Evolutionary conservation across 2,113 vertebrate species (phyloP).

Genomic region (Mellivora capensis): DNA sequence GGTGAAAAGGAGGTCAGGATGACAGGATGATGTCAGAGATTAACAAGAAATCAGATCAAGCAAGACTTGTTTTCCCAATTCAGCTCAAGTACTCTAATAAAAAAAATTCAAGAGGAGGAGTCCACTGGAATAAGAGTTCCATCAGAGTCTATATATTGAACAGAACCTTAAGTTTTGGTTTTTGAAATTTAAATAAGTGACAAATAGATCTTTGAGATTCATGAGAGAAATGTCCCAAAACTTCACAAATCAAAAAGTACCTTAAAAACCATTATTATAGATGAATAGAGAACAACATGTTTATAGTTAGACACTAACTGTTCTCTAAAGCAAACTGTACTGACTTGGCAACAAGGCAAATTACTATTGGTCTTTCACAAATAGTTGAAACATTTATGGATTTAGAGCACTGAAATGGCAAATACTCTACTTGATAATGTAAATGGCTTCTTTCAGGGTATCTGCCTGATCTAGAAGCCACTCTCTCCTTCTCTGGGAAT

Average conservation of each 20-base stretch:
- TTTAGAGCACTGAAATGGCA: neutral
- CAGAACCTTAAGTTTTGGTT: neutral
- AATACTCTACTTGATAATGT: neutral
- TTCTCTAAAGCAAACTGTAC: neutral
- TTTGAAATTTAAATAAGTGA: neutral
- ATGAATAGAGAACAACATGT: neutral
- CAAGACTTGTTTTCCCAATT: neutral
- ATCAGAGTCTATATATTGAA: neutral
- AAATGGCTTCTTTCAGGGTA: neutral
- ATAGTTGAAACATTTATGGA: neutral
- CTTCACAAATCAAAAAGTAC: neutral
- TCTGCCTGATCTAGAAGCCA: neutral
- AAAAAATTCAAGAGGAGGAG: neutral
- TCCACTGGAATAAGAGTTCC: neutral
- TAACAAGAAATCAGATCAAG: neutral
- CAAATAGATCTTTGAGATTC: neutral
- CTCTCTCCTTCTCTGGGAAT: too few relatives aligned
- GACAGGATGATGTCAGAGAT: neutral
- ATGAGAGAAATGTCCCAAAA: neutral
- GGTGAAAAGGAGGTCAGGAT: rapidly evolving
- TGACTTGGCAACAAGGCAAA: neutral
- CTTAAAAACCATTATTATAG: neutral
- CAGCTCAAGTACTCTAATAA: neutral
- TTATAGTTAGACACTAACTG: neutral
- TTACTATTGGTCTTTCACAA: neutral